Evolutionary conservation across 35 echinoderm and acorn worm species (phyloP).

Genomic region (Apostichopus californicus): DNA sequence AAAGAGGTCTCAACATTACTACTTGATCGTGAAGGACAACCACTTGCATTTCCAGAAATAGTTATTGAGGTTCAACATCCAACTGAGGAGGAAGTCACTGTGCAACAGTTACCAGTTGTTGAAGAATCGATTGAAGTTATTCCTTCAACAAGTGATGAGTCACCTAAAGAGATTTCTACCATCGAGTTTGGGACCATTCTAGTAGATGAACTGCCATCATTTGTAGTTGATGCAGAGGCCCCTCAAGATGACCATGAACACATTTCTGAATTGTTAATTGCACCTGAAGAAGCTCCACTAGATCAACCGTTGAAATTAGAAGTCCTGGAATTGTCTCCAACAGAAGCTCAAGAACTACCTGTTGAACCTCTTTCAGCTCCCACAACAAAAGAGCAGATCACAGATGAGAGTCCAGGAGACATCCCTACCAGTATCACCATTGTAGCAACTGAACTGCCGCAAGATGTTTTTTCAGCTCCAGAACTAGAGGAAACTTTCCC

Average conservation of each 20-base stretch:
- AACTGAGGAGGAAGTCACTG: slow-evolving; percentile 22
- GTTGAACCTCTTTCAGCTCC: slow-evolving; percentile 2
- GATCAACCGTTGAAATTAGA: slow-evolving; percentile 30
- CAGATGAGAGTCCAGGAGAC: not conserved
- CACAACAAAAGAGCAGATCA: slow-evolving; percentile 3
- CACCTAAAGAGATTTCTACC: slow-evolving; percentile 47
- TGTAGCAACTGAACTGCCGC: not conserved
- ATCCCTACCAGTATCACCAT: not conserved
- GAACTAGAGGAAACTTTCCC: slow-evolving; percentile 5
- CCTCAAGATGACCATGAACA: slow-evolving; percentile 11
- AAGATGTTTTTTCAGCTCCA: slow-evolving; percentile 22
- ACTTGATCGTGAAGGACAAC: slow-evolving; percentile 47
- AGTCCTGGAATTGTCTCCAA: not conserved
- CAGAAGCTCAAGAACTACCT: slow-evolving; percentile 19
- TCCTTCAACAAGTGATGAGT: not conserved
- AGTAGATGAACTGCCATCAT: slow-evolving; percentile 30
- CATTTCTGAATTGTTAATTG: slow-evolving; percentile 48
- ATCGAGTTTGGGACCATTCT: slow-evolving; percentile 33
- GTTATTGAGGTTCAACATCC: slow-evolving; percentile 54
- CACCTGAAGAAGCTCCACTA: slow-evolving; percentile 22
- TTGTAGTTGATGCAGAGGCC: slow-evolving; percentile 40
- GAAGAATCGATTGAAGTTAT: slow-evolving; percentile 34
- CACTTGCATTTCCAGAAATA: slow-evolving; percentile 51
- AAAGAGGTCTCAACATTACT: slow-evolving; percentile 6
- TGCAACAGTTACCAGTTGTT: slow-evolving; percentile 32